phyloP scores from a whole-genome alignment of 1,140 invertebrate genomes.

The Cherax quadricarinatus region DNA sequence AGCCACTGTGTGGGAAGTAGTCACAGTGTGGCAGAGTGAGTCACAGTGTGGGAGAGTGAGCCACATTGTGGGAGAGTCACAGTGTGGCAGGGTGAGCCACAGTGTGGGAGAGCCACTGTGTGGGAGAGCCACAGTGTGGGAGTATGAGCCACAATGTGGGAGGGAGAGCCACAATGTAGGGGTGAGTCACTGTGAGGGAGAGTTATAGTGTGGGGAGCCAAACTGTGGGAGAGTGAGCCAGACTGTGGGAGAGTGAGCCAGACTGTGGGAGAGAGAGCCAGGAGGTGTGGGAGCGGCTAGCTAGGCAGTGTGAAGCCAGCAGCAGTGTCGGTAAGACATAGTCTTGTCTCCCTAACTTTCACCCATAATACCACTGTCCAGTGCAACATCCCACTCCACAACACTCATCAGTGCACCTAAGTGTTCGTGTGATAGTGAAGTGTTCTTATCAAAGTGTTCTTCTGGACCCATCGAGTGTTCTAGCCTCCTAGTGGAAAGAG shows the following conservation, averaged over 20 bases:
- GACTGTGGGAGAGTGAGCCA: slow-evolving; percentile 1
- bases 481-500: neutral
- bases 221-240: neutral
- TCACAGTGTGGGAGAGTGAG: neutral
- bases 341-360: neutral
- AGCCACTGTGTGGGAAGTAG: neutral
- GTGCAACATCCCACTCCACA: neutral
- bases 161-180: neutral
- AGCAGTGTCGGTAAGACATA: neutral
- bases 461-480: neutral
- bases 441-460: neutral
- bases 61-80: neutral
- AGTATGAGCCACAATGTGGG: neutral
- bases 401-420: neutral
- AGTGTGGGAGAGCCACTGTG: neutral
- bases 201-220: neutral
- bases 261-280: neutral
- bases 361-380: neutral
- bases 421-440: neutral
- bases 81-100: neutral
- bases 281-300: neutral
- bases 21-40: neutral
- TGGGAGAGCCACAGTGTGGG: neutral
- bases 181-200: neutral
- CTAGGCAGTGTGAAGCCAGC: neutral